phyloP scores from a whole-genome alignment of 1,140 invertebrate species.

The Formica selysi region DNA sequence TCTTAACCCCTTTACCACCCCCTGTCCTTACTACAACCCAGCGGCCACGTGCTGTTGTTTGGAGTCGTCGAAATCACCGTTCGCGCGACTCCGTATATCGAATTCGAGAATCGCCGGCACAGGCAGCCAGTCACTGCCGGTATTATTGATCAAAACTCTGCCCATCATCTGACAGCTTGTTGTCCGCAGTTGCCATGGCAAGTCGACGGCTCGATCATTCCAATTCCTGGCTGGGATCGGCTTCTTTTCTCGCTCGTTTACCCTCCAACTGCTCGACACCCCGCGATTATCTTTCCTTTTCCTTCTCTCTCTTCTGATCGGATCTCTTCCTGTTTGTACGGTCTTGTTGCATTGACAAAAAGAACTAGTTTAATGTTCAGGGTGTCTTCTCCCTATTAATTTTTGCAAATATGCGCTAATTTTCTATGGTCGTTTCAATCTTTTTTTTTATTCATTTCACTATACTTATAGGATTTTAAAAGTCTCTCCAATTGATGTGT shows the following conservation, averaged over 20 bases:
- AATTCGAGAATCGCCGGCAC: constrained; percentile 66
- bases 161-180: constrained; percentile 87
- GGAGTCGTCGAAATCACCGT: constrained; percentile 54
- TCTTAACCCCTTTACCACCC: constrained; percentile 22
- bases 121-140: constrained; percentile 79
- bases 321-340: neutral
- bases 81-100: constrained; percentile 56
- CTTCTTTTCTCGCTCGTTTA: constrained; percentile 59
- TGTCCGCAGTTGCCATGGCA: constrained; percentile 85
- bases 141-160: constrained; percentile 86
- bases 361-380: neutral
- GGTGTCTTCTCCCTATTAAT: neutral
- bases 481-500: neutral
- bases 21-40: constrained; percentile 47
- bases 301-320: neutral
- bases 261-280: neutral
- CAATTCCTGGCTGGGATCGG: constrained; percentile 58
- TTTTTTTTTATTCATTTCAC: neutral
- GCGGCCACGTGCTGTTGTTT: constrained; percentile 53
- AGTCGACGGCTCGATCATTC: constrained; percentile 66
- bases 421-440: neutral
- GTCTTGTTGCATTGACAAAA: neutral
- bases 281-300: neutral
- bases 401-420: neutral
- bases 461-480: neutral